Conservation (phyloP, 2,797 vertebrate genomes). For the Microcaecilia unicolor region DNA sequence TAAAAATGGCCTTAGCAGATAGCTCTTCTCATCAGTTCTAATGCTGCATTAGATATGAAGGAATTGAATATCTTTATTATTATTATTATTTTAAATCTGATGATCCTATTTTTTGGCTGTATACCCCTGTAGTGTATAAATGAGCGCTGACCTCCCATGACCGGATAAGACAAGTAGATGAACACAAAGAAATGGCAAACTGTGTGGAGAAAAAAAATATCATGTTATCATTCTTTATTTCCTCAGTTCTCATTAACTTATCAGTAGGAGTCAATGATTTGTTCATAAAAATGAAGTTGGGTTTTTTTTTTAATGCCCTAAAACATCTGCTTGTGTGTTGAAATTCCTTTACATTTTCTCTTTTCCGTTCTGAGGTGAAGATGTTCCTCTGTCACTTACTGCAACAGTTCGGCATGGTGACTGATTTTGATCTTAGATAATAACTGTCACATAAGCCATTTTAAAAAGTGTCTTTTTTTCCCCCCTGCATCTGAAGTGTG, state of each 20-base stretch:
- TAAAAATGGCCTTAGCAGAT: no score
- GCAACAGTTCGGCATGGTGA: no score
- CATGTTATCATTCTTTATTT: no score
- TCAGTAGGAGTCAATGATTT: conserved; percentile 5
- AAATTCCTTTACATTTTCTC: conserved; percentile 3
- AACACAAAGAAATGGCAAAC: neutral
- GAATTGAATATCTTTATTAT: no score
- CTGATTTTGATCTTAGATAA: no score
- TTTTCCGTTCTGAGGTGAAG: neutral
- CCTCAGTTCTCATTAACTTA: conserved; percentile 14
- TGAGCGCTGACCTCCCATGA: conserved; percentile 4
- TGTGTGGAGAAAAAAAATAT: neutral
- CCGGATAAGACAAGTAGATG: conserved; percentile 5
- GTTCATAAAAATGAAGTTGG: conserved; percentile 6
- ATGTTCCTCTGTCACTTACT: neutral
- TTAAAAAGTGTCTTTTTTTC: no score
- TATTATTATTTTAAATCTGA: no score
- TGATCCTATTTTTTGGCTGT: neutral
- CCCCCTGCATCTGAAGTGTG: no score
- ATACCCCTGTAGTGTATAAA: conserved; percentile 7
- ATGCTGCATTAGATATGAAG: no score
- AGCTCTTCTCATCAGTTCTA: no score
- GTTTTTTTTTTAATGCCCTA: conserved; percentile 16
- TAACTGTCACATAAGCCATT: no score
- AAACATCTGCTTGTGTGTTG: conserved; percentile 10